Percentiles rank a stretch among this genome's conserved stretches.
Evolutionary conservation across 2,888 invertebrate species (phyloP).

Genomic region (Drosophila pseudotakahashii): DNA sequence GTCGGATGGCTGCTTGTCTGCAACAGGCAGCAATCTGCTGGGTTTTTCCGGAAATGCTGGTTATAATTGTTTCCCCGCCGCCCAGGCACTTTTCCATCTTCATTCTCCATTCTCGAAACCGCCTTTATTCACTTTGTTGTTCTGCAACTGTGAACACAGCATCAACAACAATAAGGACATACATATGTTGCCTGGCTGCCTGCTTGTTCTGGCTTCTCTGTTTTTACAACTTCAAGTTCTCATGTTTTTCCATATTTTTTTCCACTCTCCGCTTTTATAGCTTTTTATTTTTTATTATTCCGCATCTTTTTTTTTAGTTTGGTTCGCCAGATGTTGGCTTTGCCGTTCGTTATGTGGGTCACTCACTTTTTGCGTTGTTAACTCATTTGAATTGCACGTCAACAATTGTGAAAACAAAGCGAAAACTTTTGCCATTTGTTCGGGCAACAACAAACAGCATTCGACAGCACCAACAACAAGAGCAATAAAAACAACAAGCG

Average conservation of each 20-base stretch:
- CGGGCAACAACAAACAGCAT: conserved; percentile 43
- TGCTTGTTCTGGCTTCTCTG: conserved; percentile 30
- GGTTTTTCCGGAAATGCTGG: conserved; percentile 51
- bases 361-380: conserved; percentile 60
- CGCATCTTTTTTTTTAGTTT: conserved; percentile 18
- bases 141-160: conserved; percentile 42
- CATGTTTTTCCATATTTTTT: conserved; percentile 32
- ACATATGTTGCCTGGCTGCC: conserved; percentile 44
- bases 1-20: conserved; percentile 31
- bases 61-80: conserved; percentile 61
- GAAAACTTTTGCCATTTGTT: conserved; percentile 73
- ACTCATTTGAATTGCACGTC: conserved; percentile 80
- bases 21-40: conserved; percentile 60
- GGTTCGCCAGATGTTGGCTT: conserved; percentile 45
- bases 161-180: conserved; percentile 40
- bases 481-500: conserved; percentile 25
- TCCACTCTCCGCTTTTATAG: conserved; percentile 13
- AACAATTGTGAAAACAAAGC: conserved; percentile 76
- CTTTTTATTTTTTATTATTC: conserved; percentile 41
- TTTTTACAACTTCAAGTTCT: conserved; percentile 44
- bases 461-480: conserved; percentile 24
- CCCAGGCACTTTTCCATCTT: background rate
- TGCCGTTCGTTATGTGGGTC: conserved; percentile 43
- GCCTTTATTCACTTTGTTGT: conserved; percentile 44
- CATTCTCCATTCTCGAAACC: conserved; percentile 5